Percentiles rank a stretch among this genome's conserved stretches.
These are phyloP conservation scores for Poecile atricapillus DNA, from an alignment of 2,113 vertebrate species.

Conservation along the genomic window DNA sequence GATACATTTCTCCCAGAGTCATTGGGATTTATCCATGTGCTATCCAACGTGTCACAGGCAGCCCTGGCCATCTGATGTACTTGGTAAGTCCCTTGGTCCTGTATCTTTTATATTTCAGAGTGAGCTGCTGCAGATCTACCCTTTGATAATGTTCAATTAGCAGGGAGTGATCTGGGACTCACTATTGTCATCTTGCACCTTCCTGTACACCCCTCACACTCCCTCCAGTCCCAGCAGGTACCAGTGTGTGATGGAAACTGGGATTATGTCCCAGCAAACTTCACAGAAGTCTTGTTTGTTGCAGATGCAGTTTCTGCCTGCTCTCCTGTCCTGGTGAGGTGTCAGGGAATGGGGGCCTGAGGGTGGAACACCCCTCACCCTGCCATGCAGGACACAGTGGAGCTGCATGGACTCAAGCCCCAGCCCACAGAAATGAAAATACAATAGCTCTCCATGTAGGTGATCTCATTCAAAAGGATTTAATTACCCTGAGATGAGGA, in stretches of 20 bases:
- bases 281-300: fast-evolving
- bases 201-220: fast-evolving
- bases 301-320: neutral
- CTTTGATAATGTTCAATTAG: neutral
- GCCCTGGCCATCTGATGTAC: neutral
- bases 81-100: neutral
- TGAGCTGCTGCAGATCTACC: neutral
- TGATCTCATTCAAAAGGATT: neutral
- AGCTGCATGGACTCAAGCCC: neutral
- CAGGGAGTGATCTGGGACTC: neutral
- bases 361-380: neutral
- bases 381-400: neutral
- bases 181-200: fast-evolving
- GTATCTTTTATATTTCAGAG: fast-evolving
- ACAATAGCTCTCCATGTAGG: neutral
- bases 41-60: neutral
- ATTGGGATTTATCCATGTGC: fast-evolving
- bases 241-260: fast-evolving
- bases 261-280: neutral
- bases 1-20: neutral
- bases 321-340: neutral
- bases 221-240: neutral
- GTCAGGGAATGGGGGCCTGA: neutral
- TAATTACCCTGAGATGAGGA: neutral
- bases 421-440: neutral